phyloP scores from a whole-genome alignment of 2,797 vertebrate genomes.

The Danio choprae region DNA sequence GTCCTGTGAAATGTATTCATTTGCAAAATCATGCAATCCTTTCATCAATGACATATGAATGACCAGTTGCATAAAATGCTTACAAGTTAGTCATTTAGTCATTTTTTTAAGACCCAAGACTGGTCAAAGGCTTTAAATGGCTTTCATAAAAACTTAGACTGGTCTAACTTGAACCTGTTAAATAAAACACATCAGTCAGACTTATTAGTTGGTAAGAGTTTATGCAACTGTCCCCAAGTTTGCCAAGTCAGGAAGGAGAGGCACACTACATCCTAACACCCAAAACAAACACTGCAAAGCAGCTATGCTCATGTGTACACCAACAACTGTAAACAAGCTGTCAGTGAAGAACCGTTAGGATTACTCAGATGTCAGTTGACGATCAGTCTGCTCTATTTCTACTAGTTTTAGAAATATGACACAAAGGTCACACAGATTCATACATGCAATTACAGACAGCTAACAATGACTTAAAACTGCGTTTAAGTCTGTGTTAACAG shows the following conservation, averaged over 20 bases:
- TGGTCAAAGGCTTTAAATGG: no score
- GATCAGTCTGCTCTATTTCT: not conserved
- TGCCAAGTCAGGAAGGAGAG: slow-evolving; percentile 4
- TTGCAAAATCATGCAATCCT: slow-evolving; percentile 9
- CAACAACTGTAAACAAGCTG: slow-evolving; percentile 57
- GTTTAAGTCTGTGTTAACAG: not conserved
- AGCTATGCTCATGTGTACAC: slow-evolving; percentile 34
- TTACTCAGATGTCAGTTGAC: not conserved
- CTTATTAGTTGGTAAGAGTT: no score
- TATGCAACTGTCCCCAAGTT: not conserved
- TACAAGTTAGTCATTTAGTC: no score
- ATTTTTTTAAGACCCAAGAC: no score
- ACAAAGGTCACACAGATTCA: not conserved
- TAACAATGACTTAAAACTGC: not conserved
- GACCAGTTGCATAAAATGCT: no score
- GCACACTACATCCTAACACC: slow-evolving; percentile 9
- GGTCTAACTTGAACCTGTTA: no score
- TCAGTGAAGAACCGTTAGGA: slow-evolving; percentile 2
- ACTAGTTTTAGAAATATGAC: not conserved
- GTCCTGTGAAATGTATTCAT: slow-evolving; percentile 21
- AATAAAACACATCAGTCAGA: no score
- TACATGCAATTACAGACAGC: not conserved
- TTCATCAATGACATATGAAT: slow-evolving; percentile 1
- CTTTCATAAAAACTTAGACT: no score
- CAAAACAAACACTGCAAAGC: slow-evolving; percentile 38